These are phyloP conservation scores for Neodon shergylaensis DNA, from an alignment of 2,113 vertebrate species.

Conservation along the genomic window DNA sequence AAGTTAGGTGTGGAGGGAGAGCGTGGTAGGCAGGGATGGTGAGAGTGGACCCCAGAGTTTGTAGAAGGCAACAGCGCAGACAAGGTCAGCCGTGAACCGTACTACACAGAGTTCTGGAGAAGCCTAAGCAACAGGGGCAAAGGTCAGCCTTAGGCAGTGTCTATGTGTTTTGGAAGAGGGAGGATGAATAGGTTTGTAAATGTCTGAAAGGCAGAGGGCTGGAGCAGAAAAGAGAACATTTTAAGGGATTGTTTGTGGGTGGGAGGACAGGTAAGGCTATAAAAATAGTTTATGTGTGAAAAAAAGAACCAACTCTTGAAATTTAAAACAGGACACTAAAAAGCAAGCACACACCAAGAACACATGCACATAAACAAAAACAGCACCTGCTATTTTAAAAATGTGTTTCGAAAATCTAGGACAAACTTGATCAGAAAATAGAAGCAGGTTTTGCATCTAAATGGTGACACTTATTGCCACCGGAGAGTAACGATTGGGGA, in stretches of 20 bases:
- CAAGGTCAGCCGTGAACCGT: background rate
- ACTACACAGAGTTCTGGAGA: background rate
- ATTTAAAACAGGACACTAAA: background rate
- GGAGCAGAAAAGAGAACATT: background rate
- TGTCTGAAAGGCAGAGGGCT: background rate
- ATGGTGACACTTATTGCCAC: background rate
- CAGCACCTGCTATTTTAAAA: background rate
- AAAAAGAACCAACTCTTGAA: background rate
- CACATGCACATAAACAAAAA: background rate
- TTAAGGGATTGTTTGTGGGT: background rate
- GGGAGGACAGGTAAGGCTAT: background rate
- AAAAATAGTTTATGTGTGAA: background rate
- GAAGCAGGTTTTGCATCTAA: background rate
- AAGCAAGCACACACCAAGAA: background rate
- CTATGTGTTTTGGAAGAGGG: background rate
- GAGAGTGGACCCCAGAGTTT: background rate
- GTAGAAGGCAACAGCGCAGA: background rate
- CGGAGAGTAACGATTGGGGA: background rate
- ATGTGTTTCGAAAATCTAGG: background rate
- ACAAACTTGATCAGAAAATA: background rate
- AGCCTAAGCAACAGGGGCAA: background rate
- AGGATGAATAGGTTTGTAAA: background rate
- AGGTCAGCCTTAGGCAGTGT: background rate
- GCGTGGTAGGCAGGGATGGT: background rate
- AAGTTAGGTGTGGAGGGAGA: background rate